Evolutionary conservation across 2,797 vertebrate species (phyloP).

Genomic region (Sylvia borin): DNA sequence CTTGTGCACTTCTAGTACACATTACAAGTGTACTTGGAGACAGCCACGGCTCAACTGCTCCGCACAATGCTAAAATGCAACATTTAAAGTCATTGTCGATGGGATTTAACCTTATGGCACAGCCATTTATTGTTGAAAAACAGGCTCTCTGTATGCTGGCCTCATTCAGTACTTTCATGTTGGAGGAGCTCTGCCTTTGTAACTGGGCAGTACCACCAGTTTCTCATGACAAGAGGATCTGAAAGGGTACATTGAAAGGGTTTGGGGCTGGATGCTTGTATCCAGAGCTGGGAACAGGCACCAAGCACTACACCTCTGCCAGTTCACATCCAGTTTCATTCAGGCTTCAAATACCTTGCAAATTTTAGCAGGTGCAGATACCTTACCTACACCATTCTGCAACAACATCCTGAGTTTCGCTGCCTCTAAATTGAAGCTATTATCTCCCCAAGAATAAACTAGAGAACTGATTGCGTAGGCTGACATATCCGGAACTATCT

Average conservation of each 20-base stretch:
- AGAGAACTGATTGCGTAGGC: not conserved
- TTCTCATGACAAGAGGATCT: not conserved
- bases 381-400: not conserved
- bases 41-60: not conserved
- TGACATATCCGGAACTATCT: not conserved
- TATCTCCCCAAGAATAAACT: slow-evolving; percentile 3
- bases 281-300: not conserved
- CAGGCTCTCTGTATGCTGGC: not conserved
- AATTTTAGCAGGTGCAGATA: not conserved
- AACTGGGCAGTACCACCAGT: not conserved
- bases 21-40: not conserved
- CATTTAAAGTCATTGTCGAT: not conserved
- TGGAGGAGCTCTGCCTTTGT: not conserved
- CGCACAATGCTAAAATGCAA: not conserved
- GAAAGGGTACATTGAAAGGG: not conserved
- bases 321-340: not conserved
- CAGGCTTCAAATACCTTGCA: not conserved
- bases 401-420: not conserved
- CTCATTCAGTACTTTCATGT: not conserved
- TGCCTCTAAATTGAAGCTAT: not conserved
- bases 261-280: not conserved
- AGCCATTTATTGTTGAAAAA: not conserved
- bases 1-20: not conserved
- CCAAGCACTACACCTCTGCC: not conserved
- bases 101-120: not conserved